Evolutionary conservation across 2,797 vertebrate species (phyloP).

Genomic region (Ataeniobius toweri): DNA sequence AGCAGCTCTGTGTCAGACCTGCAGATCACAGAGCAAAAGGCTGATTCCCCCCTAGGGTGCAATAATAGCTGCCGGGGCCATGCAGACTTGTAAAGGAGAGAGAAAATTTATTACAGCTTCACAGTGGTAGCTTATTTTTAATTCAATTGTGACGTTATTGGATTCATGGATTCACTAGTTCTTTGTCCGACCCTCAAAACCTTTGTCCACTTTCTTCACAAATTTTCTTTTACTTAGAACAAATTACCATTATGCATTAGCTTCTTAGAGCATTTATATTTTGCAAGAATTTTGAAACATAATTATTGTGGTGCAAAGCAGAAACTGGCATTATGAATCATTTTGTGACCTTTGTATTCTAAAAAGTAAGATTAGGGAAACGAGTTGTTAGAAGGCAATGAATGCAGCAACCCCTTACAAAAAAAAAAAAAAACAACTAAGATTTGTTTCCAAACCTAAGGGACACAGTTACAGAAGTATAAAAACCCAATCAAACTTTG

Average conservation of each 20-base stretch:
- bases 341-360: not conserved
- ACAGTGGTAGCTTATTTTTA: conserved; percentile 61
- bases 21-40: conserved; percentile 49
- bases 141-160: conserved; percentile 72
- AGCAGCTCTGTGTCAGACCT: conserved; percentile 31
- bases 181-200: conserved; percentile 28
- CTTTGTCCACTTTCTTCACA: conserved; percentile 17
- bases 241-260: conserved; percentile 19
- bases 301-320: not conserved
- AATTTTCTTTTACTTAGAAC: conserved; percentile 15
- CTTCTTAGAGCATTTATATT: not conserved
- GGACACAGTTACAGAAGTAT: conserved; percentile 25
- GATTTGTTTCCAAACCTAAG: conserved; percentile 25
- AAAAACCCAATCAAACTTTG: conserved; percentile 48
- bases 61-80: conserved; percentile 53
- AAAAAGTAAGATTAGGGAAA: not conserved
- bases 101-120: conserved; percentile 65
- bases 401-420: not conserved
- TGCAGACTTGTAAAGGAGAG: conserved; percentile 57
- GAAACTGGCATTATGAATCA: not conserved
- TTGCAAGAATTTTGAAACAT: not conserved
- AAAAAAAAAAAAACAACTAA: not conserved
- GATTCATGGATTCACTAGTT: conserved; percentile 57
- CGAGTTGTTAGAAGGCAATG: not conserved
- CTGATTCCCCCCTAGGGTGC: conserved; percentile 38